A percentile compares a stretch with the other conserved stretches of the same genome.
phyloP scores from a whole-genome alignment of 2,113 vertebrate species.

The Macaca fascicularis region T2T-MFA8v1.1 NC_088388.1:72616501-72617000 shows the following conservation, averaged over 20 bases:
- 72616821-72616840: constrained; percentile 54
- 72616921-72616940: constrained; percentile 14
- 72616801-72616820: constrained; percentile 71
- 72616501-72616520: background rate
- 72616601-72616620: constrained; percentile 59
- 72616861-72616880: constrained; percentile 61
- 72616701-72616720: constrained; percentile 52
- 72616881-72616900: constrained; percentile 48
- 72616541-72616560: background rate
- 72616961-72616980: constrained; percentile 41
- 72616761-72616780: constrained; percentile 51
- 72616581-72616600: constrained; percentile 45
- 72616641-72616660: constrained; percentile 52
- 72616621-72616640: constrained; percentile 53
- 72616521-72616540: constrained; percentile 17
- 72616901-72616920: constrained; percentile 21
- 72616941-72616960: background rate
- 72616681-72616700: constrained; percentile 57
- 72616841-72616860: constrained; percentile 63
- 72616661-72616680: constrained; percentile 63
- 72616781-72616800: constrained; percentile 41
- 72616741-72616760: constrained; percentile 65
- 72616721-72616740: constrained; percentile 71
- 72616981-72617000: constrained; percentile 3
- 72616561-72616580: background rate